Base-by-base conservation (phyloP, 1,140 invertebrate genomes). In the Drosophila orosa region DNA sequence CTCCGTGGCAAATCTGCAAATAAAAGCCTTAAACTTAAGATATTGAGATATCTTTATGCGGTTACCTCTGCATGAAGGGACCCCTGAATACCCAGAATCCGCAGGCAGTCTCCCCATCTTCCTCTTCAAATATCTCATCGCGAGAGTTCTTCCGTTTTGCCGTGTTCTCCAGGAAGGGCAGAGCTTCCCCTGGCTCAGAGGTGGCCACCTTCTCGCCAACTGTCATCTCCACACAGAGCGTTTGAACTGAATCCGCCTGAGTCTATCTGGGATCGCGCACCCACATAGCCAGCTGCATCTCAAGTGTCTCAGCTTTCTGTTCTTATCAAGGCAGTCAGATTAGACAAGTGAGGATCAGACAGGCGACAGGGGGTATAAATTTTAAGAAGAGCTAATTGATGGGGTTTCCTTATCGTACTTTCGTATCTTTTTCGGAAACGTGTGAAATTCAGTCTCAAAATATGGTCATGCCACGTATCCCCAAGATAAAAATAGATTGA, bases 1-100 rank as follows among this genome's bases (percentile, higher is more conserved):
- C 80, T 96, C 96, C 68, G 95, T 96, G 9, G 96, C 95, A 52
- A 95, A 95, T 78, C 92, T 93, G 29, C 0, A 50, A 58, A 19
- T 13, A 10, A 0, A 2, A 10, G 0, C 1, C 8, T 44, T 31
- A 47, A 39, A 19, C 8, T 19, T 1, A 27, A 1, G 10, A 9
- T 37, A 6, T 5, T 12, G 4, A 4, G 5, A 22, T 19, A 33
- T 0, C 17, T n/a, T 7, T 7, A 19, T 5, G 22, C 1, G 0
- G 0, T 42, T 50, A 89, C 78, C 73, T 84, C 77, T 95, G 95
- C 7, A 95, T 74, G 17, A 80, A 92, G 0, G 91, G 76, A 0
- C 94, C 94, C 12, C 92, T 93, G 10, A 94, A 90, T 54, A 93
- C 92, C 92, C 95, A 94, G 31, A 95, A 92, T 1, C 95, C 95